Evolutionary conservation across 2,888 invertebrate species (phyloP).

Genomic region (Limnephilus auricula): DNA sequence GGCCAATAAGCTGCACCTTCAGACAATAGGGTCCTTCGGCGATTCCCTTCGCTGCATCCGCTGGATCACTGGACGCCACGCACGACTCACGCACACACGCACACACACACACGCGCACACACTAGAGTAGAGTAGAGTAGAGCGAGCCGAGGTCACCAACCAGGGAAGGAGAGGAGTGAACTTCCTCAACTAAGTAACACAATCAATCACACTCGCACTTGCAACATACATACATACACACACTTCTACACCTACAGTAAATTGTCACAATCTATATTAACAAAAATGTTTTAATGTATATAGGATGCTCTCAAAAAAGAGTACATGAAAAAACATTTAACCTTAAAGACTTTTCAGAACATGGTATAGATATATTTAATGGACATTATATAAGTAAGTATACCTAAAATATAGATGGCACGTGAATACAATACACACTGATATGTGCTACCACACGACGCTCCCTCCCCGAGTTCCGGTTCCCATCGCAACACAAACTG

Average conservation of each 20-base stretch:
- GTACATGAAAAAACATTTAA: constrained; percentile 79
- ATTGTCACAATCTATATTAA: constrained; percentile 68
- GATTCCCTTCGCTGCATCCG: constrained; percentile 29
- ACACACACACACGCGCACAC: neutral
- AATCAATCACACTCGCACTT: constrained; percentile 47
- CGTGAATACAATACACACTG: constrained; percentile 75
- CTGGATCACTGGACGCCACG: constrained; percentile 18
- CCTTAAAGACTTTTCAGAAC: constrained; percentile 78
- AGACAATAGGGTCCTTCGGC: constrained; percentile 65
- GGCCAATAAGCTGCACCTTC: constrained; percentile 64
- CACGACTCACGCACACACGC: too few relatives aligned
- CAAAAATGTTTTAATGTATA: constrained; percentile 74
- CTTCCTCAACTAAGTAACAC: neutral
- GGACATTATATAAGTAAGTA: constrained; percentile 79
- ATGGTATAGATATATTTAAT: constrained; percentile 79
- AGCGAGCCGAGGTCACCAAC: neutral
- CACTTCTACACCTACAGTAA: constrained; percentile 65
- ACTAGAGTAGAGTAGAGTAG: neutral
- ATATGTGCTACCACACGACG: constrained; percentile 72
- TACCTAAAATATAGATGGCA: constrained; percentile 81
- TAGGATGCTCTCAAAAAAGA: constrained; percentile 80
- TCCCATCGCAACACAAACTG: constrained; percentile 40
- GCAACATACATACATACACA: neutral
- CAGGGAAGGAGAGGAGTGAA: constrained; percentile 2
- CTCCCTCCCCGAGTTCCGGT: constrained; percentile 8